Percentiles rank a stretch among this genome's conserved stretches.
Evolutionary conservation across 1,140 invertebrate genomes (phyloP).

Genomic region (Steinernema khuongi): DNA sequence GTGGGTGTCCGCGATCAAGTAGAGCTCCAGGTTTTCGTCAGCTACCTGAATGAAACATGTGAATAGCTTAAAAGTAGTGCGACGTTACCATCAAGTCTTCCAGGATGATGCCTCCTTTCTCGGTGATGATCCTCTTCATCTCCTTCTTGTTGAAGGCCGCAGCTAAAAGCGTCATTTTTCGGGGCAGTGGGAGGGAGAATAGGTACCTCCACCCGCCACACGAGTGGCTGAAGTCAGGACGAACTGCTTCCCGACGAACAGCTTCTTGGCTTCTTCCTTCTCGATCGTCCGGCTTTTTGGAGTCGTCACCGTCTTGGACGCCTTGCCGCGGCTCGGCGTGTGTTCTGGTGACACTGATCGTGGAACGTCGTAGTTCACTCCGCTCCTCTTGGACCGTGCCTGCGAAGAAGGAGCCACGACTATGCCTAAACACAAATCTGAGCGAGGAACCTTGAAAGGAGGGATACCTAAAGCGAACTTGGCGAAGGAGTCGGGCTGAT

Average conservation of each 20-base stretch:
- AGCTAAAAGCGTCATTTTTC: conserved; percentile 30
- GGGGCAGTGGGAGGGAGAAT: background rate
- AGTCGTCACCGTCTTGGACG: background rate
- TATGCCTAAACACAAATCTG: background rate
- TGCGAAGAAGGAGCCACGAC: conserved; percentile 21
- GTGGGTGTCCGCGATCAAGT: conserved; percentile 53
- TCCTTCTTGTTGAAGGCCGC: conserved; percentile 54
- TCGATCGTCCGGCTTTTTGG: background rate
- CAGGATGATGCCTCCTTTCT: conserved; percentile 45
- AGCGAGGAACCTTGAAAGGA: no score
- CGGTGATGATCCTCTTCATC: conserved; percentile 37
- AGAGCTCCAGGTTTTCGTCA: conserved; percentile 22
- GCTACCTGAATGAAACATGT: conserved; percentile 21
- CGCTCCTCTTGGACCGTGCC: background rate
- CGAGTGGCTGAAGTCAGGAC: conserved; percentile 49
- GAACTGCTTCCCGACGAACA: conserved; percentile 44
- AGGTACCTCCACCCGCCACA: background rate
- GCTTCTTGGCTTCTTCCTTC: background rate
- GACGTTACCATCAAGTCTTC: conserved; percentile 53
- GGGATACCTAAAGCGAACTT: no score
- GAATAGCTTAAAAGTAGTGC: background rate
- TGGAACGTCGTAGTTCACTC: conserved; percentile 16
- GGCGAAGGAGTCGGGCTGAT: background rate
- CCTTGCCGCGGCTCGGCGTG: conserved; percentile 5
- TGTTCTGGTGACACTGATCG: background rate